phyloP scores from a whole-genome alignment of 2,888 invertebrate species.

The Antheraea assamensis region DNA sequence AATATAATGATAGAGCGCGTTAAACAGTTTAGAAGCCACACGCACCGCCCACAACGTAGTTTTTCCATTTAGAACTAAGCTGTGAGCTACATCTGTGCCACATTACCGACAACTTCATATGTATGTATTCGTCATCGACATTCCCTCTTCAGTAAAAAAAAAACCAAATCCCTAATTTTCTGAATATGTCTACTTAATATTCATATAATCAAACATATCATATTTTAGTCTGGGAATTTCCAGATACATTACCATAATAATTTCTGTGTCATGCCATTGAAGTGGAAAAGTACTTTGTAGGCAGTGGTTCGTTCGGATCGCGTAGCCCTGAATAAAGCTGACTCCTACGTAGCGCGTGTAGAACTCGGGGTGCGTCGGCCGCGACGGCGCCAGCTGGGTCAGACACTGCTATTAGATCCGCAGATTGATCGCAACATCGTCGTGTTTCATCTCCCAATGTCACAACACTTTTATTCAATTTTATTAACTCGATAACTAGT shows the following conservation, averaged over 20 bases:
- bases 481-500: conserved; percentile 18
- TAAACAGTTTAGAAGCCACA: conserved; percentile 19
- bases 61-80: conserved; percentile 16
- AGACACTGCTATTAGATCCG: conserved; percentile 69
- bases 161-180: neutral
- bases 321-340: conserved; percentile 40
- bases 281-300: neutral
- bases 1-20: conserved; percentile 17
- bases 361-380: conserved; percentile 58
- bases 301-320: neutral
- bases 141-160: neutral
- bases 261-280: conserved; percentile 44
- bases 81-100: neutral
- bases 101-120: neutral
- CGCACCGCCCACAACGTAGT: conserved; percentile 16
- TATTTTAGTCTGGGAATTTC: conserved; percentile 1
- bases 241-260: conserved; percentile 45
- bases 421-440: conserved; percentile 73
- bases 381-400: conserved; percentile 72
- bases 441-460: conserved; percentile 50
- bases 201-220: conserved; percentile 7
- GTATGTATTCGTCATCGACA: neutral
- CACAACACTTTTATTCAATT: conserved; percentile 18
- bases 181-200: neutral
- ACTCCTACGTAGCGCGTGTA: conserved; percentile 43